Conservation (phyloP, 1,140 invertebrate species). For the Drosophila orosa region DNA sequence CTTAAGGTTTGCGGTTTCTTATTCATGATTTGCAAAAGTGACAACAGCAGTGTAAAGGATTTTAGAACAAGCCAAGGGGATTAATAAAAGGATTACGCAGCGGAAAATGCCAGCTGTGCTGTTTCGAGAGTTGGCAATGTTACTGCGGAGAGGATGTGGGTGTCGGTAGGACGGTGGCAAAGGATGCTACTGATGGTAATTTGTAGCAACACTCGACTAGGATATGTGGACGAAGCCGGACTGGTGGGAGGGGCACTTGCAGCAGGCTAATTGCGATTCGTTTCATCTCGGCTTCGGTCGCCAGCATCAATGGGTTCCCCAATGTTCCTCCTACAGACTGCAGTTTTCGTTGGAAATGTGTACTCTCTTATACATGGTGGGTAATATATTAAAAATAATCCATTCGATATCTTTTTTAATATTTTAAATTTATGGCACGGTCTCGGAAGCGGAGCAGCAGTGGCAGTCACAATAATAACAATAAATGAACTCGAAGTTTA, state of each 20-base stretch:
- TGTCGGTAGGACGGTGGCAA: slow-evolving; percentile 15
- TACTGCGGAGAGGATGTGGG: slow-evolving; percentile 47
- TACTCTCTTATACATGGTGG: slow-evolving; percentile 47
- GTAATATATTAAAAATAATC: slow-evolving; percentile 80
- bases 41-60: slow-evolving; percentile 80
- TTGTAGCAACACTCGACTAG: slow-evolving; percentile 67
- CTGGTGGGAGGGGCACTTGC: slow-evolving; percentile 45
- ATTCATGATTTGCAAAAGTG: slow-evolving; percentile 77
- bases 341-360: slow-evolving; percentile 50
- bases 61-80: slow-evolving; percentile 76
- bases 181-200: slow-evolving; percentile 69
- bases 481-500: background rate
- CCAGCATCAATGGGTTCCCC: slow-evolving; percentile 29
- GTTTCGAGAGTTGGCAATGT: slow-evolving; percentile 65
- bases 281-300: slow-evolving; percentile 38
- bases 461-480: slow-evolving; percentile 31
- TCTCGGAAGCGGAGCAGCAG: slow-evolving; percentile 38
- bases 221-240: slow-evolving; percentile 15
- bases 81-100: slow-evolving; percentile 82
- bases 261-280: slow-evolving; percentile 70
- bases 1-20: slow-evolving; percentile 52
- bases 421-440: slow-evolving; percentile 75
- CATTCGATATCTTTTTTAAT: slow-evolving; percentile 81
- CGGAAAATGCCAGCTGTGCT: slow-evolving; percentile 79
- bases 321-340: slow-evolving; percentile 41